These are phyloP conservation scores for Orchesellides sinensis DNA, from an alignment of 2,888 invertebrate species.

Conservation along the genomic window DNA sequence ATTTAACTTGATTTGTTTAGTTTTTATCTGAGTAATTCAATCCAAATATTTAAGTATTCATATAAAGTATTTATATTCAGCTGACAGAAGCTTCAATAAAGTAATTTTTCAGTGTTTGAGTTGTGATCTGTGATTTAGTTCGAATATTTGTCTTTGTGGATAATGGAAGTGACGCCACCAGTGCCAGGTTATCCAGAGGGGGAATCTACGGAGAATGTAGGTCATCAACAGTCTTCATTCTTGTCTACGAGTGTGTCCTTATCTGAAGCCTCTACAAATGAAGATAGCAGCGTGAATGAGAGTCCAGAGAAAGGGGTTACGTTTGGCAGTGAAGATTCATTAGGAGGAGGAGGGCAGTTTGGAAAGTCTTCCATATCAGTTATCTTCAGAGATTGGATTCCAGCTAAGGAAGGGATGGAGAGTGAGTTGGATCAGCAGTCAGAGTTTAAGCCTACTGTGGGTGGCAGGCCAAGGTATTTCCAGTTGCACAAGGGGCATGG, in stretches of 20 bases:
- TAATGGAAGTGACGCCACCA: no score
- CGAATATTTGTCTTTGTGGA: no score
- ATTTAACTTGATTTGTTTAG: no score
- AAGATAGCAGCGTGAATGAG: background rate
- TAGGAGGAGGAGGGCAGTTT: background rate
- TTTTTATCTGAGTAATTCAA: no score
- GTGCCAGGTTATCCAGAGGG: background rate
- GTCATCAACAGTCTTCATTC: no score
- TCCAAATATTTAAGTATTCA: no score
- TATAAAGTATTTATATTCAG: no score
- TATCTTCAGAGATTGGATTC: slow-evolving; percentile 51
- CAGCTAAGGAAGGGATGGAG: background rate
- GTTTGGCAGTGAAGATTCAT: no score
- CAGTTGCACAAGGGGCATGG: slow-evolving; percentile 20
- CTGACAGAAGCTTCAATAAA: no score
- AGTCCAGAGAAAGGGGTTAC: background rate
- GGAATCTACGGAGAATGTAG: background rate
- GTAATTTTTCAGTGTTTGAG: no score
- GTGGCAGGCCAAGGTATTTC: slow-evolving; percentile 23
- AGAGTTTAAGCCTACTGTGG: background rate
- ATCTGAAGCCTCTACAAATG: background rate
- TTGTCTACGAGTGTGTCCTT: no score
- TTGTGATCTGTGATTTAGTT: no score
- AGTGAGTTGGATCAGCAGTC: background rate
- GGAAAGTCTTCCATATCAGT: slow-evolving; percentile 38